A percentile compares a stretch with the other conserved stretches of the same genome.
These are phyloP conservation scores for Spisula solida DNA, from an alignment of 2,888 invertebrate genomes.

Conservation along the genomic window DNA sequence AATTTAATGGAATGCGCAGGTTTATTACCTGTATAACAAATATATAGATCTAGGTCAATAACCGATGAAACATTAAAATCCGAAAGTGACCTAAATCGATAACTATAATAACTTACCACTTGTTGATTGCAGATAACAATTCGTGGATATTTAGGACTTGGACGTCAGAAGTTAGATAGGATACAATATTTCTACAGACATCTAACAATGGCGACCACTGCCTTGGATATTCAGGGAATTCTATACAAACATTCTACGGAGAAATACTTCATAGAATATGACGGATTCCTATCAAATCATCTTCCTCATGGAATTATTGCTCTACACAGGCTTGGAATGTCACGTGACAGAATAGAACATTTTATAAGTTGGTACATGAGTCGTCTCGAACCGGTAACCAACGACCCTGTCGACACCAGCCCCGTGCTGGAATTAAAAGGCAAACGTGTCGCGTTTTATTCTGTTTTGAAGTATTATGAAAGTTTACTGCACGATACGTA, in stretches of 20 bases:
- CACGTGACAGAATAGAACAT: conserved; percentile 43
- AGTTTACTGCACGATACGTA: conserved; percentile 32
- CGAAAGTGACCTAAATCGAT: too few relatives aligned
- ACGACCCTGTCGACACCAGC: conserved; percentile 30
- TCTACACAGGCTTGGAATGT: conserved; percentile 60
- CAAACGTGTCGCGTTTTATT: conserved; percentile 60
- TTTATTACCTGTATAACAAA: too few relatives aligned
- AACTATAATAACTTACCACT: too few relatives aligned
- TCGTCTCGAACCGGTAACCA: conserved; percentile 48
- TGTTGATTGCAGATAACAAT: background rate
- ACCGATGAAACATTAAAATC: too few relatives aligned
- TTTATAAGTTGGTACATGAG: conserved; percentile 61
- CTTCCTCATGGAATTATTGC: conserved; percentile 68
- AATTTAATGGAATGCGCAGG: too few relatives aligned
- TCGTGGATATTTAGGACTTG: background rate
- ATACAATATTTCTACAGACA: background rate
- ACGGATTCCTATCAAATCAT: conserved; percentile 61
- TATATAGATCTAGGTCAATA: too few relatives aligned
- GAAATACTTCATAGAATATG: conserved; percentile 64
- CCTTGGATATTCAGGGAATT: background rate
- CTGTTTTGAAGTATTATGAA: conserved; percentile 52
- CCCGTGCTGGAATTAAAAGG: conserved; percentile 55
- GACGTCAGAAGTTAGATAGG: background rate
- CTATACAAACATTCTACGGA: conserved; percentile 55
- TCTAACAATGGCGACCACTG: background rate